Percentiles rank a stretch among this genome's conserved stretches.
phyloP scores from a whole-genome alignment of 2,113 vertebrate genomes.

The Thryonomys swinderianus region DNA sequence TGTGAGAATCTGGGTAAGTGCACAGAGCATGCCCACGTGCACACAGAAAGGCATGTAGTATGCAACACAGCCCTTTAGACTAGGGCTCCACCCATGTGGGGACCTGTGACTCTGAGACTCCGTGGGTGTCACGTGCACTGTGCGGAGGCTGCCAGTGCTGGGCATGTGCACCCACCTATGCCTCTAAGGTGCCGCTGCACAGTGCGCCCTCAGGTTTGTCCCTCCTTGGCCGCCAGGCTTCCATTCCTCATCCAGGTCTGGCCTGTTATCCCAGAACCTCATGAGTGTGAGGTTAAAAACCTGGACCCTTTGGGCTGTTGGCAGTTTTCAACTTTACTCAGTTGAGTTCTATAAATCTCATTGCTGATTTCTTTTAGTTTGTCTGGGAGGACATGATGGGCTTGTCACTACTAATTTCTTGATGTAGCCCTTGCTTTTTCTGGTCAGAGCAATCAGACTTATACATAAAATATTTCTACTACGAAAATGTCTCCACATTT shows the following conservation, averaged over 20 bases:
- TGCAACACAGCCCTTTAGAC: neutral
- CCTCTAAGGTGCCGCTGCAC: neutral
- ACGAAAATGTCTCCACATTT: neutral
- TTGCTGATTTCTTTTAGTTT: neutral
- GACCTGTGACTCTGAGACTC: neutral
- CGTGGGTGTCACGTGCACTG: neutral
- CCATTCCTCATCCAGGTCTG: neutral
- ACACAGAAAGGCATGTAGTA: neutral
- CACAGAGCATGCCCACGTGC: neutral
- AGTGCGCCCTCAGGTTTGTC: neutral
- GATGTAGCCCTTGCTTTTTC: neutral
- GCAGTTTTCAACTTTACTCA: neutral
- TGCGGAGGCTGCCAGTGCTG: neutral
- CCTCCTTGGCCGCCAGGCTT: neutral
- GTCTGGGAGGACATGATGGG: neutral
- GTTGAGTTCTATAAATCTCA: neutral
- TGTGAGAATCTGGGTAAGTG: neutral
- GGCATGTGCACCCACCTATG: neutral
- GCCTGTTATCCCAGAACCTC: neutral
- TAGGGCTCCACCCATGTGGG: too few relatives aligned
- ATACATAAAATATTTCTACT: neutral
- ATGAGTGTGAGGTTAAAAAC: neutral
- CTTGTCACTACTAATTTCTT: neutral
- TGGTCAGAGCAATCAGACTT: neutral
- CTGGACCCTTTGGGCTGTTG: neutral